These are phyloP conservation scores for Callinectes sapidus DNA, from an alignment of 2,888 invertebrate species.

Conservation along the genomic window DNA sequence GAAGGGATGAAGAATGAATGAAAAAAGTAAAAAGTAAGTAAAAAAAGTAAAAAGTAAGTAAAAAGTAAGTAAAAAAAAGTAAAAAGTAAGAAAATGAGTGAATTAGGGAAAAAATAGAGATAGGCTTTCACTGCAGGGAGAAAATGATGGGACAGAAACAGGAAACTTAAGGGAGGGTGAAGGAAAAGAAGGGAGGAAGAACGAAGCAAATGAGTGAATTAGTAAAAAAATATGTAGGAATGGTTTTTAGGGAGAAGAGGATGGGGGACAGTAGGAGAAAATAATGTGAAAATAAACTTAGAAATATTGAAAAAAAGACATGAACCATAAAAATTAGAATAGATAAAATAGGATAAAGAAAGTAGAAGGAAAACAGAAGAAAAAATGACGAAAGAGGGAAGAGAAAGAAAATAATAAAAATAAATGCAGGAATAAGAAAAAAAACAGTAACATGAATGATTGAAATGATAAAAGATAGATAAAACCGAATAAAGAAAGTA, in stretches of 20 bases:
- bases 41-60: not conserved
- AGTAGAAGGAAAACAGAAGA: not conserved
- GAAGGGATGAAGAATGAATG: too few relatives aligned
- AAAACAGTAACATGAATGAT: too few relatives aligned
- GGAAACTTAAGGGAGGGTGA: too few relatives aligned
- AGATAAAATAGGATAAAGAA: not conserved
- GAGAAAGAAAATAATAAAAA: not conserved
- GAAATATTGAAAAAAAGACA: not conserved
- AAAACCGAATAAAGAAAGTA: not conserved
- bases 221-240: too few relatives aligned
- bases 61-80: too few relatives aligned
- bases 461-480: too few relatives aligned
- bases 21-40: too few relatives aligned
- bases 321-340: not conserved
- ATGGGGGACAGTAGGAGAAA: too few relatives aligned
- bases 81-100: not conserved
- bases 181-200: conserved; percentile 38
- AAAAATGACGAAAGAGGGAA: conserved; percentile 1
- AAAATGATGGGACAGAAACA: too few relatives aligned
- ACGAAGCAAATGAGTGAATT: not conserved
- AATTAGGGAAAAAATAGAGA: too few relatives aligned
- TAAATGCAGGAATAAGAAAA: not conserved
- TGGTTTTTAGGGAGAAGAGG: too few relatives aligned
- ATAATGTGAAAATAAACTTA: not conserved
- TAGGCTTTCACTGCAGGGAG: too few relatives aligned